These are phyloP conservation scores for Lates calcarifer DNA, from an alignment of 2,113 vertebrate species.

Conservation along the genomic window DNA sequence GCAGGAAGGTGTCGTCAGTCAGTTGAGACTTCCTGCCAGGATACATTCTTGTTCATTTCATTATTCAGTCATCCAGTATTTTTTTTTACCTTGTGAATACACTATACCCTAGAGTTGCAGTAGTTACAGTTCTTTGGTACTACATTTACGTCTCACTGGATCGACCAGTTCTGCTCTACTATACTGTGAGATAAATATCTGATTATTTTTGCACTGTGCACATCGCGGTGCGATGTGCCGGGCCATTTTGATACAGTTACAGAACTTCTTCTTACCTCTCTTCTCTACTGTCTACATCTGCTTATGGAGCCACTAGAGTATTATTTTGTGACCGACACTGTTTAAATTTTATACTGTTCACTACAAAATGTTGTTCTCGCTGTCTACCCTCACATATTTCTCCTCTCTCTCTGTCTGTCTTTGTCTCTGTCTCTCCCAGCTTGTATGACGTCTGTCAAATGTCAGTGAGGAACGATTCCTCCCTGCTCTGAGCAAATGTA, in stretches of 20 bases:
- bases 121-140: constrained; percentile 11
- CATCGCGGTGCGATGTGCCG: constrained; percentile 53
- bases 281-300: constrained; percentile 41
- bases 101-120: constrained; percentile 22
- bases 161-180: constrained; percentile 16
- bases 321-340: constrained; percentile 65
- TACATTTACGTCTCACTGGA: constrained; percentile 4
- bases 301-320: constrained; percentile 65
- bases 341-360: constrained; percentile 46
- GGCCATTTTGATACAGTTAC: constrained; percentile 62
- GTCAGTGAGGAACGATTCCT: constrained; percentile 36
- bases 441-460: constrained; percentile 32
- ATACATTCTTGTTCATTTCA: neutral
- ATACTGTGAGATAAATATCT: constrained; percentile 51
- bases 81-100: constrained; percentile 16
- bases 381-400: constrained; percentile 9
- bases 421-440: constrained; percentile 18
- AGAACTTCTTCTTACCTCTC: constrained; percentile 55
- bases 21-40: constrained; percentile 7
- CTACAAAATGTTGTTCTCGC: constrained; percentile 40
- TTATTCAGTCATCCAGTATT: constrained; percentile 21
- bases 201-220: constrained; percentile 62
- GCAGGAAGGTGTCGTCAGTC: neutral
- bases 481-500: constrained; percentile 56
- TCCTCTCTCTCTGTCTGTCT: constrained; percentile 17